Conservation (phyloP, 2,113 vertebrate species). For the Leucopsar rothschildi region DNA sequence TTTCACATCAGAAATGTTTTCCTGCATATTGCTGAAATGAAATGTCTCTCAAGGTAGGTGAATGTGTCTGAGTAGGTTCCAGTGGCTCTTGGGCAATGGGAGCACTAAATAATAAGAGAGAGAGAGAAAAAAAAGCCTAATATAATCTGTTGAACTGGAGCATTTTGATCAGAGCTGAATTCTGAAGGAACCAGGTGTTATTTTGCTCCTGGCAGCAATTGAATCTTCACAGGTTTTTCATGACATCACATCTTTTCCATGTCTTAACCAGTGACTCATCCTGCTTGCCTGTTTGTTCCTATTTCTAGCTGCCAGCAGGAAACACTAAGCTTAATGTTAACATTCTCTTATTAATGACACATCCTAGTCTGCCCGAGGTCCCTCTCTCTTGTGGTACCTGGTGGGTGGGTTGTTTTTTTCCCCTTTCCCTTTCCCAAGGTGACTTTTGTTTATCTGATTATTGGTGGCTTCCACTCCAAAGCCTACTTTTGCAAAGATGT, state of each 20-base stretch:
- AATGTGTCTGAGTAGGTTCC: not conserved
- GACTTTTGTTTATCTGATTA: not conserved
- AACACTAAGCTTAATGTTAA: not conserved
- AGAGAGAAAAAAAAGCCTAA: not conserved
- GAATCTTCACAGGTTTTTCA: constrained; percentile 57
- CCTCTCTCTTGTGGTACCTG: not conserved
- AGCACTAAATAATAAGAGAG: not conserved
- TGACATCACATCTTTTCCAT: constrained; percentile 45
- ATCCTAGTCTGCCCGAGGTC: not conserved
- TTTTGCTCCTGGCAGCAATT: constrained; percentile 54
- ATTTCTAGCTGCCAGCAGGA: constrained; percentile 49
- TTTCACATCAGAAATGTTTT: not conserved
- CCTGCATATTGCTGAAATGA: not conserved
- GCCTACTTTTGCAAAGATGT: not conserved
- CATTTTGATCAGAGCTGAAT: constrained; percentile 19
- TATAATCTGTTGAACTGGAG: constrained; percentile 6
- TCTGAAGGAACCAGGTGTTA: constrained; percentile 46
- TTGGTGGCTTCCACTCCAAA: not conserved
- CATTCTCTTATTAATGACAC: constrained; percentile 6
- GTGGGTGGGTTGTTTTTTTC: not conserved
- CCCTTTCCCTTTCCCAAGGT: not conserved
- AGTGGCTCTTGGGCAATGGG: not conserved
- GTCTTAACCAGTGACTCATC: constrained; percentile 62
- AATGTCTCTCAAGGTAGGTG: not conserved
- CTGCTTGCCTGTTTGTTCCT: constrained; percentile 53